Evolutionary conservation across 2,113 vertebrate genomes (phyloP).

Genomic region (Paramormyrops kingsleyae): DNA sequence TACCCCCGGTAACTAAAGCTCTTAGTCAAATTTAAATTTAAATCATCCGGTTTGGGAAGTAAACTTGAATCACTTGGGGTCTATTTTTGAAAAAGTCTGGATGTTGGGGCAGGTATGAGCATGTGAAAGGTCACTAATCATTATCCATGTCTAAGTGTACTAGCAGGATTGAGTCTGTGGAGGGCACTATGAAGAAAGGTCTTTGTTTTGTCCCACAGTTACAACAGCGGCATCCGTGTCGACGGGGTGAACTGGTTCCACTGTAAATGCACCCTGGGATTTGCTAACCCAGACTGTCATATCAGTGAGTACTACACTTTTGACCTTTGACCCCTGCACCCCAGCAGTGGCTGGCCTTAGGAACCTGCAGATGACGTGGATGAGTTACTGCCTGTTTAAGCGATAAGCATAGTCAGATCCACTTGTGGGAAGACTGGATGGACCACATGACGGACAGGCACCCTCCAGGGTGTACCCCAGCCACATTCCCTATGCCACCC

Average conservation of each 20-base stretch:
- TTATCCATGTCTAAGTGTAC: no score
- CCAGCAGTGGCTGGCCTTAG: not conserved
- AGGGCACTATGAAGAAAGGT: no score
- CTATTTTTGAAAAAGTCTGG: not conserved
- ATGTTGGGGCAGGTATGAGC: no score
- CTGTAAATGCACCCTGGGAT: constrained; percentile 86
- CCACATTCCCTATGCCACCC: no score
- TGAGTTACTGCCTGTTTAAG: not conserved
- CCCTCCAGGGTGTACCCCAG: no score
- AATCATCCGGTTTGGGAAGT: constrained; percentile 36
- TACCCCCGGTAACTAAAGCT: constrained; percentile 82
- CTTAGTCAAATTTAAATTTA: constrained; percentile 30
- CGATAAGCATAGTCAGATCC: no score
- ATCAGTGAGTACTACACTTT: constrained; percentile 81
- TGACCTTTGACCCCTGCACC: not conserved
- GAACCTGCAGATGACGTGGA: not conserved
- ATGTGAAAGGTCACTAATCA: no score
- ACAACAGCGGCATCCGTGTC: constrained; percentile 88
- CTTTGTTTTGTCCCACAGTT: no score
- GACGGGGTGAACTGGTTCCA: constrained; percentile 96
- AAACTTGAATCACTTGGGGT: not conserved
- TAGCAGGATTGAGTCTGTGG: no score
- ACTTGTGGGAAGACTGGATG: no score
- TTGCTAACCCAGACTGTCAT: constrained; percentile 91
- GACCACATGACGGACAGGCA: no score